Base-by-base conservation (phyloP, 1,140 invertebrate genomes). In the Atta colombica region DNA sequence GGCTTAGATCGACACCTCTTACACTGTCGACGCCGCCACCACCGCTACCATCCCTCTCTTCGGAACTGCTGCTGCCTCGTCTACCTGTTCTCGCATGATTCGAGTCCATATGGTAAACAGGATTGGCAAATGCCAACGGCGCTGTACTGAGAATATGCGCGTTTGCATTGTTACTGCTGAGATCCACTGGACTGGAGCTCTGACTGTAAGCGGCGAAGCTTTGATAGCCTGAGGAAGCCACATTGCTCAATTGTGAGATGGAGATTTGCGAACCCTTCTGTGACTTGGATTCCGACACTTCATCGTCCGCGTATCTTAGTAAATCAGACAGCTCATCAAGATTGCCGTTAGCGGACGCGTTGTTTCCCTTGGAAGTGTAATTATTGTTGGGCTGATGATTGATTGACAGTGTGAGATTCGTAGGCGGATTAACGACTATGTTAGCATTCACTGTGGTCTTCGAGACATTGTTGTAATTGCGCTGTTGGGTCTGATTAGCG, bases 201-300 rank as follows among this genome's bases (percentile, higher is more conserved):
- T 98, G 98, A 92, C 98, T 98, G 93, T 98, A 98, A 7, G 98
- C 98, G 5, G 98, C 97, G 92, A 98, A 98, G 90, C 98, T 98
- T 94, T 99, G 98, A 93, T 99, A 99, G 2, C 98, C 98, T 1
- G 98, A 98, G 31, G 98, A 98, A 2, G 97, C 98, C 77, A 98
- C 97, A 85, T 97, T 98, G 25, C 97, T 98, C 53, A 98, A 93
- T 80, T 98, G 97, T 85, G 98, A 97, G 80, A 98, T 98, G 1
- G 97, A 98, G 3, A 95, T 95, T 60, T 95, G 95, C 2, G 95
- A 95, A 6, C 95, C 95, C 60, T 95, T 95, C 55, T 95, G 95
- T 0, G 94, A 95, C 16, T 95, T 95, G 0, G 94, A 95, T 60
- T 95, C 95, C 0, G 93, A 94, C 0, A 95, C 95, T 58, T 95